Evolutionary conservation across 2,113 vertebrate genomes (phyloP).

Genomic region (Trichechus manatus): DNA sequence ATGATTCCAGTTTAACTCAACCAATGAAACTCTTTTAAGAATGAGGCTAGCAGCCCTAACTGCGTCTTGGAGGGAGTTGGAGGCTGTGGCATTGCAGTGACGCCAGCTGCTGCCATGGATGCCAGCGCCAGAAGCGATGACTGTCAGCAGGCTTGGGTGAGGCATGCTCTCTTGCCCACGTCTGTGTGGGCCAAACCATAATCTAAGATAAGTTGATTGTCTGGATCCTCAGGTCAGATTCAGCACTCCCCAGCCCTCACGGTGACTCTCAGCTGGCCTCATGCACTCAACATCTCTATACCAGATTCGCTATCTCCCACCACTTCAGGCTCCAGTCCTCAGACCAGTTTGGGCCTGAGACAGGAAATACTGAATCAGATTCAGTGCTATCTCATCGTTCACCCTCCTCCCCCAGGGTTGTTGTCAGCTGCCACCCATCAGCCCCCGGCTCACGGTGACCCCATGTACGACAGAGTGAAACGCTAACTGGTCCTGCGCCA

Average conservation of each 20-base stretch:
- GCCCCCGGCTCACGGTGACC: background rate
- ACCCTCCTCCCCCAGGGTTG: background rate
- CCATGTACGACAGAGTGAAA: background rate
- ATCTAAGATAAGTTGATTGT: background rate
- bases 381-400: no score
- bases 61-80: background rate
- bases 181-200: background rate
- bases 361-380: background rate
- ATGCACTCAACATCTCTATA: background rate
- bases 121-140: background rate
- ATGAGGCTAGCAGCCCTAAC: constrained; percentile 22
- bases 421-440: background rate
- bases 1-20: constrained; percentile 41
- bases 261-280: no score
- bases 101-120: background rate
- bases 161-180: accelerated
- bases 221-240: background rate
- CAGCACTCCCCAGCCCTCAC: background rate
- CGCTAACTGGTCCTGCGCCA: background rate
- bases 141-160: background rate
- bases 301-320: background rate
- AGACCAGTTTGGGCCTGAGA: background rate
- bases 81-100: background rate
- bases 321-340: background rate
- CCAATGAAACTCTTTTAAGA: constrained; percentile 46